Evolutionary conservation across 2,797 vertebrate species (phyloP), one percentile per base, ranked within the genome.

Genomic region (Danionella dracula): DNA sequence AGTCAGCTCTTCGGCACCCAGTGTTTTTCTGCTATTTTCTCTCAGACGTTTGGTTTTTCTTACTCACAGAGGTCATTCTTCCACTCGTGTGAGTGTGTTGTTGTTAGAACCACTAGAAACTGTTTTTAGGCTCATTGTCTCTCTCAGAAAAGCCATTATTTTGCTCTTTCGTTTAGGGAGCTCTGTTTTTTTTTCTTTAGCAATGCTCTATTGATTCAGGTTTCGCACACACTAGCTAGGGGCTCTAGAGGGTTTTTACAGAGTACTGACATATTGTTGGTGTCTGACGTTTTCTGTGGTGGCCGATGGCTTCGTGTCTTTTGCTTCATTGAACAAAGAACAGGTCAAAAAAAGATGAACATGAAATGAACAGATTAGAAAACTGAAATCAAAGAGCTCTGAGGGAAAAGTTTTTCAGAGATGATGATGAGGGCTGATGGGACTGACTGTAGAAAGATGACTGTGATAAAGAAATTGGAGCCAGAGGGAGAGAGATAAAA

Each of bases 91-190:
- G 68, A 8, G 50, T 17, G 8, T 75, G 65, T 78, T 20, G 72
- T 55, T 54, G 72, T 38, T 34, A 4, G 5, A 21, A 53, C 13
- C 62, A 57, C 73, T 68, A 37, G 68, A 70, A 51, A 51, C 66
- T 9, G 38, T 69, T 64, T 79, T 34, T 59, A 72, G 45, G 70
- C 2, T 74, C 32, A 73, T 78, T 83, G 79, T 81, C 66, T 77
- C 83, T 68, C 50, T 67, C 80, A 82, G 75, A 61, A n/a, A 68
- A 66, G 61, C 72, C 72, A 40, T 65, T 73, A 57, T 53, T 68
- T 44, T 38, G 59, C 60, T 41, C 48, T 8, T 69, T 58, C 67
- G 60, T 70, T 63, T 82, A 69, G 59, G 81, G 70, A 63, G 38
- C 53, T 1, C n/a, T 17, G 35, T 19, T 3, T 4, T 6, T 8